Conservation (phyloP, 2,888 invertebrate genomes). For the Ceriagrion tenellum region DNA sequence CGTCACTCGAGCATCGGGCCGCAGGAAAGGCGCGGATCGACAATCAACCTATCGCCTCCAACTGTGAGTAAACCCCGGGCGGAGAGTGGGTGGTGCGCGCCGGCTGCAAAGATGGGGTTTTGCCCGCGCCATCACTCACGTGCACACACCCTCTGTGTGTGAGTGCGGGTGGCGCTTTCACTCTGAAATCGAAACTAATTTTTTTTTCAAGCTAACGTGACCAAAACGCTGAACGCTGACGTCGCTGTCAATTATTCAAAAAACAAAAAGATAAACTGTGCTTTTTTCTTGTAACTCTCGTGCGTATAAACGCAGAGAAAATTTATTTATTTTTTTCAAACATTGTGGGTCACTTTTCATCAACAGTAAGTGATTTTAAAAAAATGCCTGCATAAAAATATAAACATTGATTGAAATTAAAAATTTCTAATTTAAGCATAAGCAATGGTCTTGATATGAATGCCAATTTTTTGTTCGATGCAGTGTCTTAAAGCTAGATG, state of each 20-base stretch:
- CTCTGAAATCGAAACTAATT: not conserved
- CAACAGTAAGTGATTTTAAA: not conserved
- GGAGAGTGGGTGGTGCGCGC: not conserved
- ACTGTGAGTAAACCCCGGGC: conserved; percentile 85
- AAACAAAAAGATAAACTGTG: not conserved
- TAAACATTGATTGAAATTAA: not conserved
- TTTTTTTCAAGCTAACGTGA: not conserved
- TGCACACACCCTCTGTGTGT: not conserved
- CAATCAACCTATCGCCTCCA: conserved; percentile 92
- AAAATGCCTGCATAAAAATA: not conserved
- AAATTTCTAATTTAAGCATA: not conserved
- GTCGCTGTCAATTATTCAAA: no score
- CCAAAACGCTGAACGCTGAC: not conserved
- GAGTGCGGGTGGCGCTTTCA: not conserved
- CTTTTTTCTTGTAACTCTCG: not conserved
- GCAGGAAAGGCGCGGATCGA: conserved; percentile 91
- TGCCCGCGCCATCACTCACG: not conserved
- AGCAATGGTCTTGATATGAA: not conserved
- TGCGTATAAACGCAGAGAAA: not conserved
- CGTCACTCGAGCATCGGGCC: conserved; percentile 95
- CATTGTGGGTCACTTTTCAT: not conserved
- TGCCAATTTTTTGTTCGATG: not conserved
- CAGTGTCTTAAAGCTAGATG: not conserved
- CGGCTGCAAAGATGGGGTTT: not conserved
- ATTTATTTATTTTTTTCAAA: not conserved